A percentile compares a stretch with the other conserved stretches of the same genome.
Evolutionary conservation across 30 jellyfish, hydroid and myxozoan genomes (phyloP).

Genomic region (Phacellophora camtschatica): DNA sequence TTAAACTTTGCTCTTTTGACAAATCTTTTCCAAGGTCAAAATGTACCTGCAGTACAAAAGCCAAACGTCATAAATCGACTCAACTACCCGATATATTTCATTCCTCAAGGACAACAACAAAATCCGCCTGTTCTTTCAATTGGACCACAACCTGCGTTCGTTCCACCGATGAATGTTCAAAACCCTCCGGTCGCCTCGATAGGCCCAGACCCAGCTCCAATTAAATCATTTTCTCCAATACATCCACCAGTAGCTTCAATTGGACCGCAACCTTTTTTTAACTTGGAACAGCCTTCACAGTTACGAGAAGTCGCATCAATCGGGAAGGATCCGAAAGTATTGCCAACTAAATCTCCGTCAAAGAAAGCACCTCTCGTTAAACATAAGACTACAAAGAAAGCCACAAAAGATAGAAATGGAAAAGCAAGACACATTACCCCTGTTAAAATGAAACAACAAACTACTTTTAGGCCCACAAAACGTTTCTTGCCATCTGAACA

Average conservation of each 20-base stretch:
- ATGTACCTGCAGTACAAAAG: not conserved
- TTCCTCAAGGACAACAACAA: constrained; percentile 38
- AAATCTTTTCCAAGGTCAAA: constrained; percentile 24
- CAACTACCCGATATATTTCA: constrained; percentile 54
- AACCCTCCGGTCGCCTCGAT: constrained; percentile 63
- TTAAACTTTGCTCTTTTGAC: constrained; percentile 54
- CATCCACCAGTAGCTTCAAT: constrained; percentile 62
- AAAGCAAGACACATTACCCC: constrained; percentile 71
- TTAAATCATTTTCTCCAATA: not conserved
- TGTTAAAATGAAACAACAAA: not conserved
- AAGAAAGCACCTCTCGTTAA: constrained; percentile 17
- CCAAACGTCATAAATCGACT: constrained; percentile 39
- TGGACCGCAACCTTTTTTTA: constrained; percentile 54
- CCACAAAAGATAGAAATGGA: constrained; percentile 10
- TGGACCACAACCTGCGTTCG: constrained; percentile 79
- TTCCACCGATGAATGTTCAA: not conserved
- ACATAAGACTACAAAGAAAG: constrained; percentile 29
- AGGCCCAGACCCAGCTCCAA: constrained; percentile 60
- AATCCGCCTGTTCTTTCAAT: constrained; percentile 53
- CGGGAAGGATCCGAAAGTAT: constrained; percentile 42
- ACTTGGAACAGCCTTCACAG: constrained; percentile 17
- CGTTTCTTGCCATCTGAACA: not conserved
- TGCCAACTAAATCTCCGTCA: constrained; percentile 29
- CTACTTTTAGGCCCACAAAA: constrained; percentile 6
- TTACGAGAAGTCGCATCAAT: constrained; percentile 38